Base-by-base conservation (phyloP, 1,140 invertebrate genomes). In the Zaprionus inermis region DNA sequence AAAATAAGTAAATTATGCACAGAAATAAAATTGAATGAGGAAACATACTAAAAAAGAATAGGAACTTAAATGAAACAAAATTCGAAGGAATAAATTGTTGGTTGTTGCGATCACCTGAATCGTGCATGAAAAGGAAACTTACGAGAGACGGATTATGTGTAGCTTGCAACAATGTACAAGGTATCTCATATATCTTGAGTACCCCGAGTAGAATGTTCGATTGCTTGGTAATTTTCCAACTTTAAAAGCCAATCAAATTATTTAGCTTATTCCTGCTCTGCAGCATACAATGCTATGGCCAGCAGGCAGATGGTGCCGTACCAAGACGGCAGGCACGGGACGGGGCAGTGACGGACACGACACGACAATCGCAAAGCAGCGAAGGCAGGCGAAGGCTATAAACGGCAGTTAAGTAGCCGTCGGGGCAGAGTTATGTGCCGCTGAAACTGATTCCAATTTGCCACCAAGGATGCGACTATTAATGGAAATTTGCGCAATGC, bases 381-480 rank as follows among this genome's bases (percentile, higher is more conserved):
- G 9, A 46, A n/a, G 41, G 16, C 41, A 7, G 9, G 44, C 44
- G 18, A 22, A 78, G 67, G 84, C 74, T 60, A 78, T 89, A 89
- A 90, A 79, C 78, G 84, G 78, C 84, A 67, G 80, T 79, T 89
- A 80, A 89, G 78, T 76, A 84, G 79, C 76, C 76, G 67, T 56
- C 76, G 66, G 67, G 51, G 52, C 54, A 69, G 75, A 84, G 78
- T 90, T 89, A 89, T 89, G 80, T 66, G 74, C 78, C 74, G 77
- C 75, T 76, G 85, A 65, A 76, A 76, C 63, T 69, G 80, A 79
- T 88, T 84, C 81, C 85, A 90, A 89, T 89, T 89, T 84, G 85
- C 78, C 85, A 89, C 74, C 71, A 84, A 89, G 78, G 85, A 89
- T 84, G 80, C 64, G 78, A 57, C 78, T 85, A 89, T 81, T 89